These are phyloP conservation scores for Champsocephalus esox DNA, from an alignment of 2,797 vertebrate species.

Conservation along the genomic window DNA sequence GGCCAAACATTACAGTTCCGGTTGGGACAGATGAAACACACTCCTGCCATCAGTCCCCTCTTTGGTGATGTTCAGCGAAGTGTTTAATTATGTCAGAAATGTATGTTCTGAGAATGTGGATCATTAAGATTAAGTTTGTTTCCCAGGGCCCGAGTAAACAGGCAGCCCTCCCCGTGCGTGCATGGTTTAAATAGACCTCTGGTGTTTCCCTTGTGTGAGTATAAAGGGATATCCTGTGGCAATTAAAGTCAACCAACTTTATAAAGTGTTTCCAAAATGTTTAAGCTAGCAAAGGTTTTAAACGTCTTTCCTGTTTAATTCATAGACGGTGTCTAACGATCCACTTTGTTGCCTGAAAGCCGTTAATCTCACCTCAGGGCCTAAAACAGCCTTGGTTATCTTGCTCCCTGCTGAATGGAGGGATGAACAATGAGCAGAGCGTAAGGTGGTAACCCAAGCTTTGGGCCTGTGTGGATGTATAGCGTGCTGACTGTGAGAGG, in stretches of 20 bases:
- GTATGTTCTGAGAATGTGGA: constrained; percentile 71
- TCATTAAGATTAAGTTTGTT: constrained; percentile 54
- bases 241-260: constrained; percentile 12
- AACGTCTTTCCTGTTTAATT: constrained; percentile 48
- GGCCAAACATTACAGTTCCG: constrained; percentile 69
- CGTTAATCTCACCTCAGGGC: constrained; percentile 74
- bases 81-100: constrained; percentile 79
- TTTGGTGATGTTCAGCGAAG: constrained; percentile 63
- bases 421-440: constrained; percentile 75
- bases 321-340: constrained; percentile 21
- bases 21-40: constrained; percentile 63
- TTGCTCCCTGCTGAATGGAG: constrained; percentile 67
- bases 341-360: constrained; percentile 58
- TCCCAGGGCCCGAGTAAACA: constrained; percentile 58
- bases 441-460: constrained; percentile 78
- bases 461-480: constrained; percentile 66
- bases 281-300: constrained; percentile 21
- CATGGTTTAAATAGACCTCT: constrained; percentile 7
- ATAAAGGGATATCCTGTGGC: background rate
- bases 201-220: constrained; percentile 9
- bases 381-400: constrained; percentile 70
- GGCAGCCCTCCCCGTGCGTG: constrained; percentile 23
- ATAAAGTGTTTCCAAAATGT: constrained; percentile 23
- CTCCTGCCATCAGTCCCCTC: constrained; percentile 61
- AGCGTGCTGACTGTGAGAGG: constrained; percentile 76